Conservation (phyloP, 2,113 vertebrate species). For the Nothocercus julius region DNA sequence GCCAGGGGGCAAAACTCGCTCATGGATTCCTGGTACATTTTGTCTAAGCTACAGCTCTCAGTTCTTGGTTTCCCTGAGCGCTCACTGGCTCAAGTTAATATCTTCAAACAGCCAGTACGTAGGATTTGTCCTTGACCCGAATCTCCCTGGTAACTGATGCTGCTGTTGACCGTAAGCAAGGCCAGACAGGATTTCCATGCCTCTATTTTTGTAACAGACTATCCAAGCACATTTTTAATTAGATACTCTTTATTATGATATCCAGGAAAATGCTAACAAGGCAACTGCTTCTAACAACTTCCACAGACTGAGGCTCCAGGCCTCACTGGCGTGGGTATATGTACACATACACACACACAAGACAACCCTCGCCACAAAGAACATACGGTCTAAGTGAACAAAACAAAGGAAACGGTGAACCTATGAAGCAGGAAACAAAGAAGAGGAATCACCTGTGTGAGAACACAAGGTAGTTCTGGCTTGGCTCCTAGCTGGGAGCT, state of each 20-base stretch:
- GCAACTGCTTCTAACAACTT: constrained; percentile 62
- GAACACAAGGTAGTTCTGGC: neutral
- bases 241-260: constrained; percentile 55
- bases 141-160: neutral
- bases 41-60: neutral
- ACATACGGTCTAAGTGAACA: constrained; percentile 50
- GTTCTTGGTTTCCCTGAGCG: neutral
- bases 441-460: neutral
- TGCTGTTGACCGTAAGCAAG: neutral
- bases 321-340: neutral
- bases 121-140: neutral
- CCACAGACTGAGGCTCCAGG: constrained; percentile 27
- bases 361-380: constrained; percentile 51
- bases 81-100: neutral
- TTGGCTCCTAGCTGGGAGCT: constrained; percentile 14
- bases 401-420: constrained; percentile 40
- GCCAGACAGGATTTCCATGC: neutral
- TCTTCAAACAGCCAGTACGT: neutral
- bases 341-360: neutral
- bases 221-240: constrained; percentile 46
- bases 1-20: neutral
- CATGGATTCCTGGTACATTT: neutral
- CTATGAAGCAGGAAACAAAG: constrained; percentile 36
- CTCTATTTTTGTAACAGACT: constrained; percentile 50
- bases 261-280: constrained; percentile 59